A percentile compares a stretch with the other conserved stretches of the same genome.
Evolutionary conservation across 2,797 vertebrate species (phyloP).

Genomic region (Hypotaenidia okinawae): DNA sequence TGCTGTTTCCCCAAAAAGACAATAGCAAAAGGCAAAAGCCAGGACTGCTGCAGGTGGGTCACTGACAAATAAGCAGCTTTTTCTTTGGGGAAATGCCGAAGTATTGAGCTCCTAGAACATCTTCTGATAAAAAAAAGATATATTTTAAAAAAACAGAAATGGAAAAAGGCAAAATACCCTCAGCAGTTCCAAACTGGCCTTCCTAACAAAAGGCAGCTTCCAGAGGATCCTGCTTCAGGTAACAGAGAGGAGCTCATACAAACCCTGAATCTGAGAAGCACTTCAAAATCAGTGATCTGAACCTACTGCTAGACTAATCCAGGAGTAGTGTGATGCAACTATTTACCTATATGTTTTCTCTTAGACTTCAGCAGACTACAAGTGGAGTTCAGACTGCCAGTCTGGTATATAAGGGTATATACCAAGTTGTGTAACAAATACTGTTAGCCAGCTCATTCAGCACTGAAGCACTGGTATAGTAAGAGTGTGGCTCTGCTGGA

Average conservation of each 20-base stretch:
- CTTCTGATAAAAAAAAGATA: background rate
- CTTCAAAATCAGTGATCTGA: background rate
- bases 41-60: background rate
- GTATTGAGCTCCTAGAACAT: background rate
- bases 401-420: background rate
- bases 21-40: background rate
- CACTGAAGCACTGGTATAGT: background rate
- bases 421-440: background rate
- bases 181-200: background rate
- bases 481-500: slow-evolving; percentile 14
- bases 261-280: background rate
- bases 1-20: background rate
- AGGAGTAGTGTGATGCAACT: background rate
- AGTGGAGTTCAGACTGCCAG: background rate
- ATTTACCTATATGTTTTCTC: background rate
- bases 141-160: background rate
- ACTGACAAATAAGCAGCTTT: background rate
- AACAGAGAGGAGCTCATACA: background rate
- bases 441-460: background rate
- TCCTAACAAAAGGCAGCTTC: background rate
- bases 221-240: background rate
- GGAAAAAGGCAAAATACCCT: background rate
- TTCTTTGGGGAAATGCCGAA: background rate
- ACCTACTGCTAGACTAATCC: background rate
- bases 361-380: background rate